Base-by-base conservation (phyloP, 2,888 invertebrate species). In the Eledone cirrhosa region DNA sequence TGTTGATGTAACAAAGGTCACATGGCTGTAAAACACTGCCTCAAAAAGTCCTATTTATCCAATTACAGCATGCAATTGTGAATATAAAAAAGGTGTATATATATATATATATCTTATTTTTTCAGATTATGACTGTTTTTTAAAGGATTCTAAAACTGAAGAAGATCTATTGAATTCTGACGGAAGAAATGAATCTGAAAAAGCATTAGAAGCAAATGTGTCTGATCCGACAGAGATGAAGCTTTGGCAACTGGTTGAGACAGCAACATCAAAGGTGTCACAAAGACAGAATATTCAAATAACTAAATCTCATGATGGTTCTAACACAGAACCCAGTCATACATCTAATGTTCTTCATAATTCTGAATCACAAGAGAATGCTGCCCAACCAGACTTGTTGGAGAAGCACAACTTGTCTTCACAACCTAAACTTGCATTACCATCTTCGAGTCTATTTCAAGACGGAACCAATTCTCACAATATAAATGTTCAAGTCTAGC, bases 401-500 rank as follows among this genome's bases (percentile, higher is more conserved):
- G 72, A 72, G 72, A 33, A 13, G n/a, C 72, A 72, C n/a, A 72
- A 33, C 13, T 11, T 41, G 8, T 41, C 13, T n/a, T n/a, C 41
- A 41, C 72, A 72, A 41, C 33, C 31, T 41, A 72, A 72, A 24
- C 72, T 31, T 29, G 72, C 72, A 4, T 72, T 41, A 41, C 33
- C 33, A 41, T 41, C 72, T 41, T 31, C 72, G n/a, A n/a, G 72
- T 22, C 31, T 72, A 31, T 72, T 72, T 33, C 72, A 33, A 31
- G 72, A 72, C 14, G 41, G 41, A 41, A 41, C 41, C 41, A 41
- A 41, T 41, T 72, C 72, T n/a, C 31, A 72, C 41, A 24, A 31
- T 72, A 41, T 72, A 14, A 72, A 72, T 72, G 72, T 72, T 72
- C 72, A 72, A 41, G 41, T 41, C 41, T 41, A 41, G 41, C 41